Conservation (phyloP, 2,888 invertebrate genomes). For the Rhagophthalmus giganteus region DNA sequence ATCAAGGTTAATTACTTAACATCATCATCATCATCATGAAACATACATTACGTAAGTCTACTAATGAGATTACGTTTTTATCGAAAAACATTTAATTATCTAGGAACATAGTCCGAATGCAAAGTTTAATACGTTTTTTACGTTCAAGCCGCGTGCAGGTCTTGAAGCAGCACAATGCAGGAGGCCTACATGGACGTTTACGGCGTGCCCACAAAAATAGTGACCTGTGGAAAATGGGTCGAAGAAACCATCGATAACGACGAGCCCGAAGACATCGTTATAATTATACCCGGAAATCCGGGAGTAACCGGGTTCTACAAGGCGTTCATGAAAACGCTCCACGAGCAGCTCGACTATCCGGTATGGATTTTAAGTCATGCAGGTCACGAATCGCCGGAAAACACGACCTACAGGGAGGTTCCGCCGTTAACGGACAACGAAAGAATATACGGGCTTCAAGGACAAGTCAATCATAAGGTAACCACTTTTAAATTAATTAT, state of each 20-base stretch:
- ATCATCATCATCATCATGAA: too few species aligned
- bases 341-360: constrained; percentile 64
- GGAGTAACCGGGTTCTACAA: constrained; percentile 82
- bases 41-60: too few species aligned
- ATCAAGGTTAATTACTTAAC: too few species aligned
- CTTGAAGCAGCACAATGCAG: constrained; percentile 51
- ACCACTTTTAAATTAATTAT: not conserved
- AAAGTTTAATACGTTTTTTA: too few species aligned
- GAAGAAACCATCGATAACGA: constrained; percentile 62
- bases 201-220: constrained; percentile 70
- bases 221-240: constrained; percentile 72
- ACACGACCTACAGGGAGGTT: constrained; percentile 43
- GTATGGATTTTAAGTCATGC: constrained; percentile 82
- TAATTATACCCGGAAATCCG: constrained; percentile 87
- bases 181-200: constrained; percentile 61
- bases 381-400: constrained; percentile 76
- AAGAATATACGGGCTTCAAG: constrained; percentile 71
- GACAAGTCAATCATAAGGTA: constrained; percentile 80
- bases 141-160: too few species aligned
- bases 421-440: constrained; percentile 60
- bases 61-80: too few species aligned
- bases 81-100: too few species aligned
- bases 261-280: constrained; percentile 64
- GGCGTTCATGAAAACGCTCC: constrained; percentile 68
- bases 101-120: too few species aligned